phyloP scores from a whole-genome alignment of 2,797 vertebrate species.

The Hyperoplus immaculatus region DNA sequence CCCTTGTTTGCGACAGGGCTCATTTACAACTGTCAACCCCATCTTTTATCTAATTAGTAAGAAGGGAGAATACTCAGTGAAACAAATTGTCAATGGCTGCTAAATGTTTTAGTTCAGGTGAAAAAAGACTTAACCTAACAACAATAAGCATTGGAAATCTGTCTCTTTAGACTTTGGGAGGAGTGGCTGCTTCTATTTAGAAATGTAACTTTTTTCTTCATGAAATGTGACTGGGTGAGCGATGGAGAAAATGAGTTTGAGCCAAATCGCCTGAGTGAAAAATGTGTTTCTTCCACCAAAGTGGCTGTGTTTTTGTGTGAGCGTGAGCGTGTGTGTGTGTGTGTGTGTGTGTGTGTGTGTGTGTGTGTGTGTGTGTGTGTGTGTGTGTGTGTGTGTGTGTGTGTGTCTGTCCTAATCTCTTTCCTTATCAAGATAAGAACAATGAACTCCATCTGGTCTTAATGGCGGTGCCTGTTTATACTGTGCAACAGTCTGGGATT shows the following conservation, averaged over 20 bases:
- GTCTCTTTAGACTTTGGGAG: neutral
- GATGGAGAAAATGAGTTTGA: neutral
- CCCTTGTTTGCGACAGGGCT: neutral
- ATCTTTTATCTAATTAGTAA: neutral
- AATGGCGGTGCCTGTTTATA: slow-evolving; percentile 44
- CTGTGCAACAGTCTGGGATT: slow-evolving; percentile 8
- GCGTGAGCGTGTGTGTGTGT: neutral
- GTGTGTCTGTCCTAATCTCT: slow-evolving; percentile 1
- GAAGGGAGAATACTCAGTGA: neutral
- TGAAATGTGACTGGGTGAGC: neutral
- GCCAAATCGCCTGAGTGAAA: neutral
- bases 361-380: neutral
- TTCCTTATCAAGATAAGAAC: slow-evolving; percentile 33
- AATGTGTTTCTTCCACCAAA: neutral
- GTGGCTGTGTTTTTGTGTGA: neutral
- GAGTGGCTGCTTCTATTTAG: neutral
- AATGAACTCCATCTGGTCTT: slow-evolving; percentile 53
- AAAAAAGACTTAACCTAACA: neutral
- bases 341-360: neutral
- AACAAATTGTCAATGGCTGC: slow-evolving; percentile 3
- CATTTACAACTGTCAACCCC: neutral
- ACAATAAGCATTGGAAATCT: neutral
- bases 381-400: neutral
- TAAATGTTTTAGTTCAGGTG: neutral
- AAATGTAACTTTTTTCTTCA: neutral